phyloP scores from a whole-genome alignment of 2,797 vertebrate species.

The Poliocrania exsul region DNA sequence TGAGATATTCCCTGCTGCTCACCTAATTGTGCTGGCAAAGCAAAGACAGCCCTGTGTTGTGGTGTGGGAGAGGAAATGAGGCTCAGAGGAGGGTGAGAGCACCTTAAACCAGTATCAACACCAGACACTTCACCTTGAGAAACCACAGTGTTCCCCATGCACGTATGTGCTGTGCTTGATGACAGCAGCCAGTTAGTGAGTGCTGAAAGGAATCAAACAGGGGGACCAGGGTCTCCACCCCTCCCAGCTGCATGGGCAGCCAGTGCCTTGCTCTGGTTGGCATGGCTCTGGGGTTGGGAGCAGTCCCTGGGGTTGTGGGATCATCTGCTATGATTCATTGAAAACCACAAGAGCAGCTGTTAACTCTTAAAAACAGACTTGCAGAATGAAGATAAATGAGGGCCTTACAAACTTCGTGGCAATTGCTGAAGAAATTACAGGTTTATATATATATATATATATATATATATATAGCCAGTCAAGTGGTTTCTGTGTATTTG shows the following conservation, averaged over 20 bases:
- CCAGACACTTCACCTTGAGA: accelerated
- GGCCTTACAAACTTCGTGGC: not conserved
- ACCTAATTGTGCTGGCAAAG: not conserved
- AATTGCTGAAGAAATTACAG: constrained; percentile 15
- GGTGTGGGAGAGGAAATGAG: not conserved
- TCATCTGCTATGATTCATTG: not conserved
- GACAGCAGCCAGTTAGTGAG: not conserved
- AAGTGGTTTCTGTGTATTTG: not conserved
- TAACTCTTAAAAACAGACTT: not conserved
- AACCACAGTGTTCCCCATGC: not conserved
- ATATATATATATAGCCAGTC: not conserved
- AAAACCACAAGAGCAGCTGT: not conserved
- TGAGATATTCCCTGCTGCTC: not conserved
- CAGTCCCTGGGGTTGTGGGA: not conserved
- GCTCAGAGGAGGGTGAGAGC: not conserved
- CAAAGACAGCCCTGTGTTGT: not conserved
- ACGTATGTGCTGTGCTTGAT: accelerated
- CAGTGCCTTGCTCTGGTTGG: not conserved
- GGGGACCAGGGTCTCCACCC: not conserved
- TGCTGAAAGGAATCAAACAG: not conserved
- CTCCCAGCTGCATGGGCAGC: not conserved
- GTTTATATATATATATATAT: not conserved
- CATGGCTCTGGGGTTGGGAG: not conserved
- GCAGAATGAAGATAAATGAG: not conserved
- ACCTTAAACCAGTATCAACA: not conserved